A percentile compares a stretch with the other conserved stretches of the same genome.
Evolutionary conservation across 2,113 vertebrate genomes (phyloP).

Genomic region (Bagarius yarrelli): DNA sequence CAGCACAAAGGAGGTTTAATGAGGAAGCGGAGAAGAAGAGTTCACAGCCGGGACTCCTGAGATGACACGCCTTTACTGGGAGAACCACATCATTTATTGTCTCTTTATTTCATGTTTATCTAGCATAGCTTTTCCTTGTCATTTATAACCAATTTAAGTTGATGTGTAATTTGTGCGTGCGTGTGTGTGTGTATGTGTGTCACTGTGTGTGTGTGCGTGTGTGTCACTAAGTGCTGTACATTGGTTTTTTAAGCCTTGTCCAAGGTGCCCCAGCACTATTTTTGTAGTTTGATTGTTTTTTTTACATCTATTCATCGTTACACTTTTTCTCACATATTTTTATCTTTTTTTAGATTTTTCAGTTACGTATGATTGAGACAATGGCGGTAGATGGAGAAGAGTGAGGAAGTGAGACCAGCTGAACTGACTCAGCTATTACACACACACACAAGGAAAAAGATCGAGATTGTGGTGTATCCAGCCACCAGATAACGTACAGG

Average conservation of each 20-base stretch:
- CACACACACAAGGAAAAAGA: background rate
- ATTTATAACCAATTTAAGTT: slow-evolving; percentile 54
- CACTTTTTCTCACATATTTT: slow-evolving; percentile 31
- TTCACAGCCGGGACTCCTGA: slow-evolving; percentile 40
- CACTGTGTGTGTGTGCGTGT: slow-evolving; percentile 62
- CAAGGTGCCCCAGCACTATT: slow-evolving; percentile 58
- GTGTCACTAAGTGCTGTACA: slow-evolving; percentile 69
- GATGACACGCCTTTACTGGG: slow-evolving; percentile 49
- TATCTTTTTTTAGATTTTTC: slow-evolving; percentile 33
- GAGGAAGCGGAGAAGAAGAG: slow-evolving; percentile 33
- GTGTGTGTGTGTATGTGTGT: too few relatives aligned
- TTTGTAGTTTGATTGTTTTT: slow-evolving; percentile 55
- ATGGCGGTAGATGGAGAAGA: slow-evolving; percentile 52
- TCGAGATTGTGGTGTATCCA: background rate
- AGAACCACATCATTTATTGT: slow-evolving; percentile 49
- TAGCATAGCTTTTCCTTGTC: slow-evolving; percentile 50
- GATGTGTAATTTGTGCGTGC: slow-evolving; percentile 55
- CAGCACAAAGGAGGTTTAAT: slow-evolving; percentile 90
- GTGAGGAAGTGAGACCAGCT: slow-evolving; percentile 6
- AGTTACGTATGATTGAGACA: slow-evolving; percentile 49
- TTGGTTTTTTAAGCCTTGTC: slow-evolving; percentile 51
- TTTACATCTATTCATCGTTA: slow-evolving; percentile 58
- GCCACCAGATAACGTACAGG: background rate
- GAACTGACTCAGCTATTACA: background rate
- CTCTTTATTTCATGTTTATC: slow-evolving; percentile 38